Evolutionary conservation across 1,140 invertebrate species (phyloP).

Genomic region (Drosophila nikananu): DNA sequence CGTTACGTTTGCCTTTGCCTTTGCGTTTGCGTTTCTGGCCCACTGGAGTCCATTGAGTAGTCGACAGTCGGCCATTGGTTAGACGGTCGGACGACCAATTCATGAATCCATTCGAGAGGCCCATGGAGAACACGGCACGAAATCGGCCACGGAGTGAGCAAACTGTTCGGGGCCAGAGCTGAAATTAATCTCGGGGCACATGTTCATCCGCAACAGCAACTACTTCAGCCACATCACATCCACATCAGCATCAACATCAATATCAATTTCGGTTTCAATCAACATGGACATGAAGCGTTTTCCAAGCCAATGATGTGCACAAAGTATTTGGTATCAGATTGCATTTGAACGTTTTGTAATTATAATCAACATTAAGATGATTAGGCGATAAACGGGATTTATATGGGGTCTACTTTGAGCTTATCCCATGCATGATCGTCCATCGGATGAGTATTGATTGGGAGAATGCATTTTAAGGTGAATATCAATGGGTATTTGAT

Average conservation of each 20-base stretch:
- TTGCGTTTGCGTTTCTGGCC: conserved; percentile 35
- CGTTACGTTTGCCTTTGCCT: conserved; percentile 45
- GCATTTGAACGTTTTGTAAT: conserved; percentile 65
- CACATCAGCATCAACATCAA: conserved; percentile 43
- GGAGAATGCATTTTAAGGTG: conserved; percentile 16
- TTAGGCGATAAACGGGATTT: conserved; percentile 59
- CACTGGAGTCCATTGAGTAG: conserved; percentile 53
- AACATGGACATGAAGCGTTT: conserved; percentile 51
- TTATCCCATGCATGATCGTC: conserved; percentile 5
- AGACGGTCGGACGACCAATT: conserved; percentile 24
- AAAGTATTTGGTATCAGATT: conserved; percentile 57
- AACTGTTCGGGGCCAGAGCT: conserved; percentile 43
- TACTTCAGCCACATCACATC: not conserved
- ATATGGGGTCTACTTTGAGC: conserved; percentile 17
- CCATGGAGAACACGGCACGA: conserved; percentile 41
- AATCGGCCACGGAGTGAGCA: conserved; percentile 23
- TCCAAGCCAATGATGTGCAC: conserved; percentile 63
- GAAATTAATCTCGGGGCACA: conserved; percentile 56
- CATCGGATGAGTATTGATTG: conserved; percentile 11
- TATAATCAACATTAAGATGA: conserved; percentile 64
- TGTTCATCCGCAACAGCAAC: conserved; percentile 30
- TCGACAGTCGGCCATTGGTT: conserved; percentile 15
- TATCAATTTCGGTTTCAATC: conserved; percentile 71
- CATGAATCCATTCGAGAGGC: conserved; percentile 55
- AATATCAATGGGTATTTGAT: conserved; percentile 20